These are phyloP conservation scores for Chondrosia reniformis DNA, from an alignment of 37 sponge, comb jelly and placozoan genomes.

Conservation along the genomic window DNA sequence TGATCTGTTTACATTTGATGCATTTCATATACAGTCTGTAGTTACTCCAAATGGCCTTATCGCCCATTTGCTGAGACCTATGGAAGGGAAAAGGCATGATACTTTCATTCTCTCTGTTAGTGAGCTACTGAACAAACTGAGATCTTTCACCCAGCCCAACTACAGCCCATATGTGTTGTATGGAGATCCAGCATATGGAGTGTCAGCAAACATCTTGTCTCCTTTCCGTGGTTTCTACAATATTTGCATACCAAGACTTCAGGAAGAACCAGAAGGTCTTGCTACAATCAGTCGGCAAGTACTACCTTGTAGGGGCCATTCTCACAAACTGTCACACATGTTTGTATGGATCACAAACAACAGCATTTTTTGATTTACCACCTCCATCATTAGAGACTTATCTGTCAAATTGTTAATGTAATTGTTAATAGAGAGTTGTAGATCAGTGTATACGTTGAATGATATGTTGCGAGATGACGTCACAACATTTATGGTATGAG, in stretches of 20 bases:
- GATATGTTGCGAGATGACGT: background rate
- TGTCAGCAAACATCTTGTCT: background rate
- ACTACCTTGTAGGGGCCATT: background rate
- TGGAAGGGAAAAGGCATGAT: constrained; percentile 19
- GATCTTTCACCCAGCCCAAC: background rate
- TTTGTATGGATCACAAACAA: background rate
- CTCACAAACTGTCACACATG: constrained; percentile 7
- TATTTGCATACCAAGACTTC: constrained; percentile 6
- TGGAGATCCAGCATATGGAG: constrained; percentile 24
- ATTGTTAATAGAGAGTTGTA: constrained; percentile 10
- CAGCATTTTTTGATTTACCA: background rate
- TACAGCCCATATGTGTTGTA: constrained; percentile 5
- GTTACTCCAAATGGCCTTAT: constrained; percentile 18
- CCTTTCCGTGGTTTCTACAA: background rate
- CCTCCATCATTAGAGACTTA: background rate
- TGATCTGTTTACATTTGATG: background rate
- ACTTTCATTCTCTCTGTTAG: constrained; percentile 8
- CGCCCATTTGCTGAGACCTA: constrained; percentile 12
- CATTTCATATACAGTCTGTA: background rate
- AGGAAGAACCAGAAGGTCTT: constrained; percentile 2
- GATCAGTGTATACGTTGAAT: constrained; percentile 16
- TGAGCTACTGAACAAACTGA: background rate
- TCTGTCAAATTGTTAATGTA: background rate
- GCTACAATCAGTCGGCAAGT: background rate
- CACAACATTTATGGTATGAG: background rate